Conservation (phyloP, 2,888 invertebrate genomes). For the Drosophila prolongata region DNA sequence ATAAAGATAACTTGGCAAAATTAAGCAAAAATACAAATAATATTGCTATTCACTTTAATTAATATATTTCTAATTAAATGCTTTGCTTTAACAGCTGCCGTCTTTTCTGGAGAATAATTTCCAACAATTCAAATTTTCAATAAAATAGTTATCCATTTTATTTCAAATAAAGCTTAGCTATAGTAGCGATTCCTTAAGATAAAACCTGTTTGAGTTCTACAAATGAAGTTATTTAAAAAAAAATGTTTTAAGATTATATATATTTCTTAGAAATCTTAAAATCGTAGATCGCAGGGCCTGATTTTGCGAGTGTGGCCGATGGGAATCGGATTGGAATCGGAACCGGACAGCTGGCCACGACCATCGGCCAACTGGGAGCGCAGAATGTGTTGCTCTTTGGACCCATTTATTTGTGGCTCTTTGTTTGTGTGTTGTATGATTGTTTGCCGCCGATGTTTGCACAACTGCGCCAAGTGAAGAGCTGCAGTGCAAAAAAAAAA, state of each 20-base stretch:
- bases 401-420: slow-evolving; percentile 31
- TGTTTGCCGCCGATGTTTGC: slow-evolving; percentile 62
- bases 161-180: too few relatives aligned
- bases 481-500: slow-evolving; percentile 41
- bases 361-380: slow-evolving; percentile 62
- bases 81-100: too few relatives aligned
- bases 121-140: too few relatives aligned
- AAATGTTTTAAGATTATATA: too few relatives aligned
- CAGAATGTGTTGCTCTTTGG: slow-evolving; percentile 46
- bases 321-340: slow-evolving; percentile 10
- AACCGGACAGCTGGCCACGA: slow-evolving; percentile 58
- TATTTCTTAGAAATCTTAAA: too few relatives aligned
- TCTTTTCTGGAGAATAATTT: too few relatives aligned
- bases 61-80: not conserved
- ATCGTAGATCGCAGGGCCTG: slow-evolving; percentile 16
- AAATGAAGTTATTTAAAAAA: too few relatives aligned
- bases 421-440: slow-evolving; percentile 39
- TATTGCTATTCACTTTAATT: not conserved
- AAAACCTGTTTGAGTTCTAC: too few relatives aligned
- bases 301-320: slow-evolving; percentile 21
- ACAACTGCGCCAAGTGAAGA: slow-evolving; percentile 44
- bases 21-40: too few relatives aligned
- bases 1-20: too few relatives aligned
- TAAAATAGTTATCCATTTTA: too few relatives aligned
- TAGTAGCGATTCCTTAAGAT: too few relatives aligned